A percentile compares a stretch with the other conserved stretches of the same genome.
These are phyloP conservation scores for Gymnosoma rotundatum DNA, from an alignment of 2,888 invertebrate species.

Conservation along the genomic window DNA sequence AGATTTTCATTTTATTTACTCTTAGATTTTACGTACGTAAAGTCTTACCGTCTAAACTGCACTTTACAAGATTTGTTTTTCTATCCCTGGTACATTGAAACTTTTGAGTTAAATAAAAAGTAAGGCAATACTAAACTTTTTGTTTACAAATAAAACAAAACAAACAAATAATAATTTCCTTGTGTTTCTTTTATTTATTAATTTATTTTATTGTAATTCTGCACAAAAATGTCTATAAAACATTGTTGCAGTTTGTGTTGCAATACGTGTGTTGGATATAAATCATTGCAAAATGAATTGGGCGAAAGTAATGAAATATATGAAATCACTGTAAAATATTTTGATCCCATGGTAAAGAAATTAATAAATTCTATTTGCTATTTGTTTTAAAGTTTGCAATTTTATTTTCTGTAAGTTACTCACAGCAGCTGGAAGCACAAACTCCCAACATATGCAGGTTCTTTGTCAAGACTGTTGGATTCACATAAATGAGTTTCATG, in stretches of 20 bases:
- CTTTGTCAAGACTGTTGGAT: conserved; percentile 60
- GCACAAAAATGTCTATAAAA: conserved; percentile 52
- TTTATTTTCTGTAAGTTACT: conserved; percentile 39
- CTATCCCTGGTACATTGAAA: too few relatives aligned
- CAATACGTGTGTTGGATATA: conserved; percentile 44
- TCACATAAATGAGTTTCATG: conserved; percentile 59
- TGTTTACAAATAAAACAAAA: conserved; percentile 51
- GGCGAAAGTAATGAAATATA: conserved; percentile 59
- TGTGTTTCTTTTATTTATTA: background rate
- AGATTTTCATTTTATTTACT: too few relatives aligned
- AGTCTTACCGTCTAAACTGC: too few relatives aligned
- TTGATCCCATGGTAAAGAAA: conserved; percentile 63
- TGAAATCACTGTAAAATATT: conserved; percentile 67
- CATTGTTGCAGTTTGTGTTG: conserved; percentile 57
- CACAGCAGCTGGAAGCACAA: conserved; percentile 12
- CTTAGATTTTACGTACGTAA: too few relatives aligned
- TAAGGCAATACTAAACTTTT: conserved; percentile 23
- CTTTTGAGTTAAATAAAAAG: background rate
- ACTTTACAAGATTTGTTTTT: too few relatives aligned
- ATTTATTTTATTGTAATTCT: background rate
- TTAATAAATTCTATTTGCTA: background rate
- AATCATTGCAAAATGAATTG: conserved; percentile 51
- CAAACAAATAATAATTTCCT: background rate
- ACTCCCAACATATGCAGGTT: conserved; percentile 13
- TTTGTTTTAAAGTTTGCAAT: background rate